Base-by-base conservation (phyloP, 2,113 vertebrate genomes). In the Spilogale gracilis region DNA sequence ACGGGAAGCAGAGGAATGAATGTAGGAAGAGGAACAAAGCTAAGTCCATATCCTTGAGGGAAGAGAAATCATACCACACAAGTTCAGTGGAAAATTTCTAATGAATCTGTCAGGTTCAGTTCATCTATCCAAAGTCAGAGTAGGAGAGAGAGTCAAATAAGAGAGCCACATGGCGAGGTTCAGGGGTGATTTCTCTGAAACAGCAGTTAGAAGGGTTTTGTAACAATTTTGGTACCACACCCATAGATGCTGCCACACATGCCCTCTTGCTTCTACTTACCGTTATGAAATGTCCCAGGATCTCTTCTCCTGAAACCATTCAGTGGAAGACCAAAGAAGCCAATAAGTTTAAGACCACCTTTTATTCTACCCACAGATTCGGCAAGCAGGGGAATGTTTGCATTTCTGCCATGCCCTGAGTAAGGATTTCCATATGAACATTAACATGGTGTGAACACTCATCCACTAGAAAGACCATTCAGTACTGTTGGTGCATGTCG, bases 261-360 rank as follows among this genome's bases (percentile, higher is more conserved):
- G 52, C 52, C 56, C 27, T 84, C 50, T 95, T 30, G 21, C 6
- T 56, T 89, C 61, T 58, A 50, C 23, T 79, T 48, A 52, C 25
- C 67, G 50, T 78, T 18, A 65, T 71, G 60, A 52, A 91, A 93
- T 93, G 45, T 63, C 43, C 65, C 38, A 76, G 45, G 4, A 48
- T 43, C 48, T 25, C 14, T 54, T 43, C 50, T 93, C 94, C 96
- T 63, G 82, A 91, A 96, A 63, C 38, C 8, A 81, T 89, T 87
- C n/a, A 17, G 50, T 83, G 61, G 3, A 93, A 95, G 5, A 91
- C 16, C 54, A 74, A 82, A 79, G 30, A 93, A 71, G 11, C 25
- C 43, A 95, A 7, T 60, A 38, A 13, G 3, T 65, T 79, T 48
- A 84, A 45, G 48, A 9, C 18, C 90, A 76, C 27, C 38, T 82